Percentiles rank a stretch among this genome's conserved stretches.
Evolutionary conservation across 2,113 vertebrate species (phyloP).

Genomic region (Mustela lutreola): DNA sequence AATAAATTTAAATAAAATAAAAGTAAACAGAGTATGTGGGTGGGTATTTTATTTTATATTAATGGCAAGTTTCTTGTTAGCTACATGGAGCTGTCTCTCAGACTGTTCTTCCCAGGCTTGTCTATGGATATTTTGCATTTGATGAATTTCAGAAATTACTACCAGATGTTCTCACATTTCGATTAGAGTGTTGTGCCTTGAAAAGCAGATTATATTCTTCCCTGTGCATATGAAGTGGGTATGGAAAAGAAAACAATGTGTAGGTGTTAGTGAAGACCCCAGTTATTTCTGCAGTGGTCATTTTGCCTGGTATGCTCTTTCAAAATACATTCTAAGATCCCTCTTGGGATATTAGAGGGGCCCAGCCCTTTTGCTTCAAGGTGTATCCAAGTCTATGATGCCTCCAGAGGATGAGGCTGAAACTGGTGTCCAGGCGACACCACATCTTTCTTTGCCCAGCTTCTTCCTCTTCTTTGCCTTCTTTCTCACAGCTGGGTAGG

Average conservation of each 20-base stretch:
- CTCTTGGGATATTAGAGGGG: not conserved
- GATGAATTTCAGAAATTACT: not conserved
- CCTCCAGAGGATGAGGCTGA: not conserved
- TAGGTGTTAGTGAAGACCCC: not conserved
- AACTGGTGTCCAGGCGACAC: not conserved
- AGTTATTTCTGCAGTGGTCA: not conserved
- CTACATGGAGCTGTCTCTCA: not conserved
- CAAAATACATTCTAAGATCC: not conserved
- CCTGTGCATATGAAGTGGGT: not conserved
- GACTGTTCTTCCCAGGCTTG: not conserved
- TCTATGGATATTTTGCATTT: not conserved
- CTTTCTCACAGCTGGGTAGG: not conserved
- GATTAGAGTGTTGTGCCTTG: not conserved
- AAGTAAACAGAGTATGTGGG: not conserved
- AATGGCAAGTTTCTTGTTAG: not conserved
- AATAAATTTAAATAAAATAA: not conserved
- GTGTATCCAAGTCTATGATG: not conserved
- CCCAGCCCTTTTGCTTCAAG: not conserved
- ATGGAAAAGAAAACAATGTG: not conserved
- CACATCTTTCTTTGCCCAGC: not conserved
- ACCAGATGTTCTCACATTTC: not conserved
- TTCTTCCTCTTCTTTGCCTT: not conserved
- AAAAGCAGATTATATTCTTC: not conserved
- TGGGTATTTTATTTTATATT: not conserved
- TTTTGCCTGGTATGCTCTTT: not conserved